Conservation (phyloP, 2,888 invertebrate genomes). For the Anticlea derivata region DNA sequence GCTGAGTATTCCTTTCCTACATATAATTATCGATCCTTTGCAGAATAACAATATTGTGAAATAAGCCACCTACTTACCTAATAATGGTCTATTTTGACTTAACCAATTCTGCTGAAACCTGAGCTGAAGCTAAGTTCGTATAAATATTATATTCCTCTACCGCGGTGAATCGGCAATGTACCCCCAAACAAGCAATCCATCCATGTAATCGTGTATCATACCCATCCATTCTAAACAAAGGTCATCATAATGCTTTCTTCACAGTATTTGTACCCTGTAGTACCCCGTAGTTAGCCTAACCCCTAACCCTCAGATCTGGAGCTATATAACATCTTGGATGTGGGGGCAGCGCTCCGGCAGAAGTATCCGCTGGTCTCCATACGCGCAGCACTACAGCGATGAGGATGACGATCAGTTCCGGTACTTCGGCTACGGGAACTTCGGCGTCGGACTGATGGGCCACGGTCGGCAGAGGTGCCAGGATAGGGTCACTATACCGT, state of each 20-base stretch:
- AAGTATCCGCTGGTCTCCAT: slow-evolving; percentile 66
- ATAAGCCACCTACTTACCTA: too few species aligned
- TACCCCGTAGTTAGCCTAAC: slow-evolving; percentile 66
- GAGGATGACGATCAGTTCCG: slow-evolving; percentile 53
- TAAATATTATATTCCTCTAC: too few species aligned
- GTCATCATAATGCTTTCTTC: neutral
- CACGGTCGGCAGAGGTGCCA: slow-evolving; percentile 81
- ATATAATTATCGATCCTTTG: too few species aligned
- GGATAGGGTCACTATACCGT: slow-evolving; percentile 91
- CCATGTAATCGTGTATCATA: too few species aligned
- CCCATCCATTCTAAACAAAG: neutral
- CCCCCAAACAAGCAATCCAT: too few species aligned
- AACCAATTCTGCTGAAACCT: too few species aligned
- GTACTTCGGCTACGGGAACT: slow-evolving; percentile 71
- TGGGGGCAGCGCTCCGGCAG: slow-evolving; percentile 59
- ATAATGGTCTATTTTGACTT: too few species aligned
- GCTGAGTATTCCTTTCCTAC: too few species aligned
- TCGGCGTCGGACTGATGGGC: slow-evolving; percentile 56
- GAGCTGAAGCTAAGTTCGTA: too few species aligned
- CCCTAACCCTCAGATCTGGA: slow-evolving; percentile 70
- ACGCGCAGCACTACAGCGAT: slow-evolving; percentile 66
- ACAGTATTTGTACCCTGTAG: slow-evolving; percentile 31
- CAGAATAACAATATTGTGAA: too few species aligned
- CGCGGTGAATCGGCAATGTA: too few species aligned
- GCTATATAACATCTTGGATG: slow-evolving; percentile 73